phyloP scores from a whole-genome alignment of 1,140 invertebrate genomes.

The Drosophila baimaii region DNA sequence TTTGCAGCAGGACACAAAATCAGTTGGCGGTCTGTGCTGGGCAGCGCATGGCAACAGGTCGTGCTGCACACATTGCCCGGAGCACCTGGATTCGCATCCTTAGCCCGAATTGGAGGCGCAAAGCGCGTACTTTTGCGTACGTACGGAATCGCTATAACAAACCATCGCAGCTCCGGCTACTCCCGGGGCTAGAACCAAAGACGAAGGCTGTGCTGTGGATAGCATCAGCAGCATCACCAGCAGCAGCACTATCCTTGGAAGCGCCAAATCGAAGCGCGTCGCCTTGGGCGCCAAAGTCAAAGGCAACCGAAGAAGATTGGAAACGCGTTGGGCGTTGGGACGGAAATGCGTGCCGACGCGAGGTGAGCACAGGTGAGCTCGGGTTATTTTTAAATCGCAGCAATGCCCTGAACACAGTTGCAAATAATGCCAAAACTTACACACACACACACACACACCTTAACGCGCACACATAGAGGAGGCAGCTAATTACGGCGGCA shows the following conservation, averaged over 20 bases:
- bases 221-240: not conserved
- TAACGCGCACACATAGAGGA: too few species aligned
- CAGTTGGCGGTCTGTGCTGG: conserved; percentile 26
- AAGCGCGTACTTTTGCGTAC: conserved; percentile 3
- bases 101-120: not conserved
- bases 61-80: conserved; percentile 27
- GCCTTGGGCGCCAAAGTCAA: conserved; percentile 42
- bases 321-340: conserved; percentile 11
- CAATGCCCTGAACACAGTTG: conserved; percentile 1
- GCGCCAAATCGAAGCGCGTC: not conserved
- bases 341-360: conserved; percentile 23
- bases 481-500: conserved; percentile 25
- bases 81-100: conserved; percentile 1
- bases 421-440: not conserved
- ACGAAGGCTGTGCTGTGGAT: not conserved
- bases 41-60: conserved; percentile 57
- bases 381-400: conserved; percentile 19
- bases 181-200: not conserved
- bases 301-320: not conserved
- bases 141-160: not conserved
- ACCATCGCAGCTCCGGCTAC: not conserved
- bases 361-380: conserved; percentile 21
- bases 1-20: not conserved
- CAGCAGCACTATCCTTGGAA: conserved; percentile 29
- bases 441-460: not conserved